Conservation (phyloP, 2,113 vertebrate species). For the Cebus imitator region DNA sequence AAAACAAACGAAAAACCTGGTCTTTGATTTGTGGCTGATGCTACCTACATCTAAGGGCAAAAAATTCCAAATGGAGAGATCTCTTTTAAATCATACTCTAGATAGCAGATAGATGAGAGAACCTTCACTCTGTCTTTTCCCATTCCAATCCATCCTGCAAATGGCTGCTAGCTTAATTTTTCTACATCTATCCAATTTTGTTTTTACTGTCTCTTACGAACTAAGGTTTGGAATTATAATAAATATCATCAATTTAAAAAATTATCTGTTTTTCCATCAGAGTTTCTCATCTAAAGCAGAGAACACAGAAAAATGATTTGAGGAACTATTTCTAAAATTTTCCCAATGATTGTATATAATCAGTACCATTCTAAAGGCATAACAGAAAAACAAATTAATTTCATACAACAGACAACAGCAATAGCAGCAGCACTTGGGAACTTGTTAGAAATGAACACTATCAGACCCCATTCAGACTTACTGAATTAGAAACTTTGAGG, state of each 20-base stretch:
- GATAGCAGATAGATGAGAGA: not conserved
- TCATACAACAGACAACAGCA: not conserved
- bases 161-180: not conserved
- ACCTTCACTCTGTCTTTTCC: not conserved
- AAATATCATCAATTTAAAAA: not conserved
- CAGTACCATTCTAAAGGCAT: not conserved
- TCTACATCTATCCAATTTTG: not conserved
- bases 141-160: not conserved
- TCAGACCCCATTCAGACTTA: not conserved
- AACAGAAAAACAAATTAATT: constrained; percentile 11
- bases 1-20: not conserved
- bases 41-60: not conserved
- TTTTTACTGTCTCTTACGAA: not conserved
- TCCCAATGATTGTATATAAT: not conserved
- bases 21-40: not conserved
- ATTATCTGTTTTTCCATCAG: not conserved
- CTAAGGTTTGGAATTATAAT: not conserved
- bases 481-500: not conserved
- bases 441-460: not conserved
- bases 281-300: constrained; percentile 6
- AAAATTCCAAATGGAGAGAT: not conserved
- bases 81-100: not conserved
- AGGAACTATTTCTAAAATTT: constrained; percentile 2
- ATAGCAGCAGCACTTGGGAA: not conserved
- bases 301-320: constrained; percentile 23